These are phyloP conservation scores for Mustela nigripes DNA, from an alignment of 2,113 vertebrate genomes.

Conservation along the genomic window DNA sequence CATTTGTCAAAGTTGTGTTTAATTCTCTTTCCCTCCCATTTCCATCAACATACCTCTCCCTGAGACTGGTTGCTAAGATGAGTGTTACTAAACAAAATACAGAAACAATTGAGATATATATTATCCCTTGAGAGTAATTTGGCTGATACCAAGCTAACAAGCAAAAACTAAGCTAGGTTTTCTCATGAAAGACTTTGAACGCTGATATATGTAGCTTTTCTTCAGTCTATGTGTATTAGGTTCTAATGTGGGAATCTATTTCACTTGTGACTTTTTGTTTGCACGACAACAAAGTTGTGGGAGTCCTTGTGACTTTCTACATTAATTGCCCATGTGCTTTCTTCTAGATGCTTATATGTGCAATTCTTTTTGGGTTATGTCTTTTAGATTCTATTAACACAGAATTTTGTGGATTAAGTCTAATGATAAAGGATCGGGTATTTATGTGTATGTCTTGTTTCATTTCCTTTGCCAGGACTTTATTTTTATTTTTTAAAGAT, in stretches of 20 bases:
- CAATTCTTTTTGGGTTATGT: not conserved
- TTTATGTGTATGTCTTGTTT: not conserved
- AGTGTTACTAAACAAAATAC: not conserved
- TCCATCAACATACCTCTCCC: not conserved
- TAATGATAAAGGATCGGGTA: not conserved
- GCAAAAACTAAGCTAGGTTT: not conserved
- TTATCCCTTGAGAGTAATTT: not conserved
- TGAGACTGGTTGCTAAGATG: not conserved
- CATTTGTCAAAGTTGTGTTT: not conserved
- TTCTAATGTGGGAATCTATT: not conserved
- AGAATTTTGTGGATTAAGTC: not conserved
- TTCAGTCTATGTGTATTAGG: not conserved
- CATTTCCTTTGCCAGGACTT: not conserved
- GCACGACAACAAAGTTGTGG: not conserved
- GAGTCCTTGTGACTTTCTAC: not conserved
- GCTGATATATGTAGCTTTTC: not conserved
- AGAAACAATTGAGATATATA: not conserved
- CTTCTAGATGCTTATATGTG: not conserved
- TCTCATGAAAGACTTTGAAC: not conserved
- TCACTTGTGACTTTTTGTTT: not conserved
- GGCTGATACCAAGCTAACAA: not conserved
- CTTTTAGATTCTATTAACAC: not conserved
- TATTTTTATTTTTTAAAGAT: not conserved
- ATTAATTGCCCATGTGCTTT: not conserved
- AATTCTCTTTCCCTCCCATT: not conserved